These are phyloP conservation scores for Psix sp. DNA, from an alignment of 1,140 invertebrate species.

Conservation along the genomic window DNA sequence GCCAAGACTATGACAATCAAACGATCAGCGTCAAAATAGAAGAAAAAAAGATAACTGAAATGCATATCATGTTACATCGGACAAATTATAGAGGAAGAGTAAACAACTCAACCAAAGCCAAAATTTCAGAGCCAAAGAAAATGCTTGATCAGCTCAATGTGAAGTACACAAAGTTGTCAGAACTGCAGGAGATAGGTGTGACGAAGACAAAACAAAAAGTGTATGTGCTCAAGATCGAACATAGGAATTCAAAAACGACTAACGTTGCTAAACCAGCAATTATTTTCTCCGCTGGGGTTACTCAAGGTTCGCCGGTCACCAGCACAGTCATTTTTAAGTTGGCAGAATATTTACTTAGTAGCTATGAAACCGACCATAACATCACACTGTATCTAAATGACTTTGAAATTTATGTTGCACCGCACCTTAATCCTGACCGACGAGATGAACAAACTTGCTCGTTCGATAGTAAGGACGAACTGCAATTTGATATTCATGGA, in stretches of 20 bases:
- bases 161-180: slow-evolving; percentile 66
- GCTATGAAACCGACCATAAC: slow-evolving; percentile 56
- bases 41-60: slow-evolving; percentile 64
- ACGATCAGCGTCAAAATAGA: slow-evolving; percentile 69
- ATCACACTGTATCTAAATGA: slow-evolving; percentile 64
- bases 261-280: slow-evolving; percentile 63
- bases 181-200: slow-evolving; percentile 63
- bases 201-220: slow-evolving; percentile 57
- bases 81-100: slow-evolving; percentile 1
- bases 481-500: slow-evolving; percentile 40
- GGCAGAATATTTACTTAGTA: slow-evolving; percentile 64
- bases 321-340: slow-evolving; percentile 67
- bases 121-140: slow-evolving; percentile 41
- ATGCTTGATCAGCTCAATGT: slow-evolving; percentile 64
- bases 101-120: neutral
- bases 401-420: slow-evolving; percentile 67
- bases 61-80: slow-evolving; percentile 60
- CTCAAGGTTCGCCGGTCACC: slow-evolving; percentile 64
- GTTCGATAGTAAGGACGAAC: slow-evolving; percentile 26
- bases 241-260: slow-evolving; percentile 38
- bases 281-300: slow-evolving; percentile 68
- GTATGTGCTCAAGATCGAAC: slow-evolving; percentile 67
- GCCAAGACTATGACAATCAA: slow-evolving; percentile 79
- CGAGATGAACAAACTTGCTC: slow-evolving; percentile 62
- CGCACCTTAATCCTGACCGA: slow-evolving; percentile 64